A percentile compares a stretch with the other conserved stretches of the same genome.
These are phyloP conservation scores for Dasysyrphus albostriatus DNA, from an alignment of 2,888 invertebrate genomes.

Conservation along the genomic window DNA sequence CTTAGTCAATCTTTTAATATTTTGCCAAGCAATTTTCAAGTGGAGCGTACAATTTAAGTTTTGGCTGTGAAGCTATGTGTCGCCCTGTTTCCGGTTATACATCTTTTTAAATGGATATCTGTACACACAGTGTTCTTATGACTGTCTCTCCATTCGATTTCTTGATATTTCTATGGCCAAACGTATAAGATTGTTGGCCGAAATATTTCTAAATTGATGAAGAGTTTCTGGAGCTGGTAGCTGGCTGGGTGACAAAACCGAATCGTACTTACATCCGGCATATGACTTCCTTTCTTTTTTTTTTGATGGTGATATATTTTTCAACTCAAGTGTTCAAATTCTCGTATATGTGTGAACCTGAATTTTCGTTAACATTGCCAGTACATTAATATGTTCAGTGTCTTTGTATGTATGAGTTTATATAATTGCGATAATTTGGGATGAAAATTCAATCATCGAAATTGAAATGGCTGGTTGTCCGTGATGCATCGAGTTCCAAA, in stretches of 20 bases:
- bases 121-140: not conserved
- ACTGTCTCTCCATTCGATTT: not conserved
- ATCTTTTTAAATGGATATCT: constrained; percentile 18
- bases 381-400: not conserved
- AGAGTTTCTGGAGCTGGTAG: constrained; percentile 63
- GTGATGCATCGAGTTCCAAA: constrained; percentile 59
- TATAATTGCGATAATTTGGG: not conserved
- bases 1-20: not conserved
- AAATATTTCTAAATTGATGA: constrained; percentile 52
- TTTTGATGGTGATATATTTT: constrained; percentile 4
- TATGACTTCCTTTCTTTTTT: constrained; percentile 45
- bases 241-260: constrained; percentile 71
- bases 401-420: not conserved
- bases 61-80: constrained; percentile 72
- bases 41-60: constrained; percentile 9
- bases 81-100: constrained; percentile 56
- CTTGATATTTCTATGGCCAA: constrained; percentile 1
- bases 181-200: constrained; percentile 51
- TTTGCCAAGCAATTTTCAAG: not conserved
- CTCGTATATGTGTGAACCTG: not conserved
- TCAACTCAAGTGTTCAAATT: not conserved
- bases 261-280: constrained; percentile 70
- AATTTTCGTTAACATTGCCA: not conserved
- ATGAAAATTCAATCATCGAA: too few species aligned
- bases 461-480: not conserved